Base-by-base conservation (phyloP, 1,140 invertebrate genomes). In the Drosophila biarmipes region DNA sequence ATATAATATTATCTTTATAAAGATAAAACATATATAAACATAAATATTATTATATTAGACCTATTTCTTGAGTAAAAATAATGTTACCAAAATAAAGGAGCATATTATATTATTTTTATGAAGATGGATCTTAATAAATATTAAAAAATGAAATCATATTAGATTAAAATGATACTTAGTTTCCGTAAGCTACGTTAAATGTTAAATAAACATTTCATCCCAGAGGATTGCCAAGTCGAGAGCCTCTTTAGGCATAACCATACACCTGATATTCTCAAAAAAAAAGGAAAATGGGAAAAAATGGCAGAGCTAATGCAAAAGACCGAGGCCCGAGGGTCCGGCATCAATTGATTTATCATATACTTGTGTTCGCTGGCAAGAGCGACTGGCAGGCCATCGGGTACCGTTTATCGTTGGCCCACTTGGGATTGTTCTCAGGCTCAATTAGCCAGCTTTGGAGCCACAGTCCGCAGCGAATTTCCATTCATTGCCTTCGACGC, bases 291-390 rank as follows among this genome's bases (percentile, higher is more conserved):
- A 2, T 10, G 3, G 17, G 7, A 27, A 46, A 46, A 24, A 46
- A 27, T 12, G 24, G 14, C 11, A 38, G 38, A 27, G 27, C 58
- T 8, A 42, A 62, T 43, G 34, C 42, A 24, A 69, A 56, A 46
- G 24, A 57, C 34, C 19, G 17, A 29, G 49, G 42, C 66, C 66
- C 35, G 66, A 69, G 66, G 66, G 66, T 56, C 64, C 40, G 63
- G 40, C 49, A 54, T 45, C 66, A 69, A 69, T 69, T 69, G 66
- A 69, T 69, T 69, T 69, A 69, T 69, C 63, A 69, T 56, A 69
- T 69, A 69, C 38, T 55, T 68, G 55, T 64, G 34, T 51, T 42
- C 24, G 17, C 53, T 40, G 53, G 12, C 53, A 37, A 55, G 24
- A 42, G 21, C 53, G 24, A 67, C 19, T 24, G 64, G 61, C 55